These are phyloP conservation scores for Rutpela maculata DNA, from an alignment of 2,888 invertebrate species.

Conservation along the genomic window DNA sequence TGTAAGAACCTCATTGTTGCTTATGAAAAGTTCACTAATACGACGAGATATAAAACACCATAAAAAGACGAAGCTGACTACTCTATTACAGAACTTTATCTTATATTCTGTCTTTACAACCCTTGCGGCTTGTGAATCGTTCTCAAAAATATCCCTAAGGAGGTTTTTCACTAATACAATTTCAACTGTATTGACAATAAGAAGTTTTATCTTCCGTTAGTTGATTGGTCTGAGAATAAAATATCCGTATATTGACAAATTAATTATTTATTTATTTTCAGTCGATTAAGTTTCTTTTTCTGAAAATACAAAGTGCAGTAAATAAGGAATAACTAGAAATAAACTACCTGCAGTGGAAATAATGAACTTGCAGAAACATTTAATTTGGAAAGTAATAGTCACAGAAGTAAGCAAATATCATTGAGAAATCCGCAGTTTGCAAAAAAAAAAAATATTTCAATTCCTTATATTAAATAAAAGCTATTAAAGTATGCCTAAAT, in stretches of 20 bases:
- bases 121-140: constrained; percentile 27
- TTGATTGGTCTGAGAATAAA: neutral
- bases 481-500: too few relatives aligned
- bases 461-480: too few relatives aligned
- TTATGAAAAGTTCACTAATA: constrained; percentile 29
- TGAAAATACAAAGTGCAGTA: neutral
- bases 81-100: constrained; percentile 33
- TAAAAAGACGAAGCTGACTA: constrained; percentile 19
- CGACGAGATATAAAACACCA: constrained; percentile 21
- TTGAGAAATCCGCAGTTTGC: too few relatives aligned
- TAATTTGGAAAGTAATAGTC: too few relatives aligned
- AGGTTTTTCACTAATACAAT: constrained; percentile 20
- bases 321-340: too few relatives aligned
- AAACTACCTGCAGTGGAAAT: too few relatives aligned
- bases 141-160: constrained; percentile 23
- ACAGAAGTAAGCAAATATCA: too few relatives aligned
- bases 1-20: neutral
- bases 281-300: neutral
- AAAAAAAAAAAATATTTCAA: too few relatives aligned
- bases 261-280: neutral
- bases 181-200: neutral
- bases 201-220: constrained; percentile 2
- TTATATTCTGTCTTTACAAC: constrained; percentile 2
- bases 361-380: too few relatives aligned
- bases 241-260: neutral